phyloP scores from a whole-genome alignment of 2,113 vertebrate species.

The Apodemus sylvaticus region DNA sequence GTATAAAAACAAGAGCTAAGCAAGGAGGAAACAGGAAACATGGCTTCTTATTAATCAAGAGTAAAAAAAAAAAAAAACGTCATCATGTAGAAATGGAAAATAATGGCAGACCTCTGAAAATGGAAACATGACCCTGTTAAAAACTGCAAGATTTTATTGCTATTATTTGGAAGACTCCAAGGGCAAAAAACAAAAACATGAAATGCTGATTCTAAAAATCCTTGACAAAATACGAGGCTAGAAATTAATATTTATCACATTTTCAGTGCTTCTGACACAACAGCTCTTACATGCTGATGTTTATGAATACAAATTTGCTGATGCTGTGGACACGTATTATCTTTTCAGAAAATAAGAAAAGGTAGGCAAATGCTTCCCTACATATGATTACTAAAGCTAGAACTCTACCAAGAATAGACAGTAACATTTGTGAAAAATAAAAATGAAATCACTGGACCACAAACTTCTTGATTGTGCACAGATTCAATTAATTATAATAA shows the following conservation, averaged over 20 bases:
- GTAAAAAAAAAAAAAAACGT: background rate
- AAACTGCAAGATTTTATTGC: slow-evolving; percentile 58
- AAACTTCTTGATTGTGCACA: background rate
- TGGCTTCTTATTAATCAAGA: background rate
- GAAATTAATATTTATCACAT: slow-evolving; percentile 85
- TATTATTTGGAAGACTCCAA: slow-evolving; percentile 69
- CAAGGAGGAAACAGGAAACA: background rate
- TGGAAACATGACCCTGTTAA: slow-evolving; percentile 45
- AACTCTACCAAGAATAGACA: slow-evolving; percentile 59
- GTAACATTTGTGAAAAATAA: slow-evolving; percentile 71
- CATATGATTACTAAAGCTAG: slow-evolving; percentile 59
- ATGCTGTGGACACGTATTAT: slow-evolving; percentile 67
- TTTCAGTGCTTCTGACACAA: slow-evolving; percentile 78
- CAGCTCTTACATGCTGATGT: slow-evolving; percentile 76
- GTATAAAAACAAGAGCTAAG: background rate
- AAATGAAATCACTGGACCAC: slow-evolving; percentile 73
- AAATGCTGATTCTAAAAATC: slow-evolving; percentile 74
- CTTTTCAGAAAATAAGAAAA: slow-evolving; percentile 68
- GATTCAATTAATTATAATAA: slow-evolving; percentile 53
- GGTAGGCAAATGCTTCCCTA: slow-evolving; percentile 64
- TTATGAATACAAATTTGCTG: slow-evolving; percentile 79
- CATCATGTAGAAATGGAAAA: slow-evolving; percentile 51
- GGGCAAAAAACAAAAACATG: slow-evolving; percentile 64
- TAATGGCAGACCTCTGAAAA: slow-evolving; percentile 42
- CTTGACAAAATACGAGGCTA: slow-evolving; percentile 70